Evolutionary conservation across 2,113 vertebrate genomes (phyloP), one percentile per base, ranked within the genome.

Genomic region (Hepsetus odoe): DNA sequence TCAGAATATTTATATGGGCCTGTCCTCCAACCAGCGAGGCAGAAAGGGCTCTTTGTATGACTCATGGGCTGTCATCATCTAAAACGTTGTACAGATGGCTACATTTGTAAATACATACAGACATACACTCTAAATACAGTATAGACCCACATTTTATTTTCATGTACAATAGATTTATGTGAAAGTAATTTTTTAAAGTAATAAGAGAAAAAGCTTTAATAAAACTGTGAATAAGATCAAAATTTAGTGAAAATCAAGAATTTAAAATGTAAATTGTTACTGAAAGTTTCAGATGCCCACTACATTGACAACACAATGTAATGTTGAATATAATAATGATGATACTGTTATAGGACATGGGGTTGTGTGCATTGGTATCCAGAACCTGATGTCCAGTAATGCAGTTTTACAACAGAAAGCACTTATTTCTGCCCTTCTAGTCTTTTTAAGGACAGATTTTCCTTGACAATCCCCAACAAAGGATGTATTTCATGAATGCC

Each of bases 391-490:
- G 72, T 74, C 55, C 76, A 80, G 74, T 87, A 84, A 82, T 83
- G 88, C 89, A 87, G 83, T 89, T 91, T 90, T 92, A 89, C 88
- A 91, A 91, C 90, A 90, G 84, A 92, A 89, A 97, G 94, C 95
- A 95, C 94, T 96, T 96, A 94, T 86, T 83, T 85, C 92, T 90
- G 87, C 86, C 90, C 89, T 78, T 74, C 56, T 16, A 80, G 82
- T 87, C 87, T 90, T 84, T 89, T 89, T 85, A 89, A 86, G 85
- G 85, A 89, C 84, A 89, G 81, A 79, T 89, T 86, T 91, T 90
- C 88, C 88, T 88, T 91, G 95, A 97, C 96, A 98, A 97, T 97
- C 95, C 88, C 90, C 89, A 91, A 87, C 86, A 85, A 89, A 86
- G 85, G 81, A 81, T 66, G 71, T 61, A 74, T 85, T 28, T 92